Evolutionary conservation across 2,113 vertebrate species (phyloP), one percentile per base, ranked within the genome.

Genomic region (Ageneiosus marmoratus): DNA sequence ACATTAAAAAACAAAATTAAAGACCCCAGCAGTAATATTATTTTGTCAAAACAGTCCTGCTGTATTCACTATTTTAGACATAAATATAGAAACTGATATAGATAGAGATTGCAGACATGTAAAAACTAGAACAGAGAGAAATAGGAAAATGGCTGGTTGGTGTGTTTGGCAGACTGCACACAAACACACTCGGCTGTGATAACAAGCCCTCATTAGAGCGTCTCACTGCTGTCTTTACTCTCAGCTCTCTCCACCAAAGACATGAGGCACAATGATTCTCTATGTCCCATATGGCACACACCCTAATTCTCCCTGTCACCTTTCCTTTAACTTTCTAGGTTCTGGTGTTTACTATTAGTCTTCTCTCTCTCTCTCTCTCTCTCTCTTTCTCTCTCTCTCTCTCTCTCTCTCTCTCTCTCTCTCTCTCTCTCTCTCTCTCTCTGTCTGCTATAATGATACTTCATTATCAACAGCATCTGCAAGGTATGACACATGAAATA

Each of bases 171-270:
- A 79, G 50, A 50, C n/a, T 69, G 46, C 58, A 73, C 82, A 70
- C 37, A 82, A 69, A 74, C 77, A 56, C 32, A 60, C 53, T 48
- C 46, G 29, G 51, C 84, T 83, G 72, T 77, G 73, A 84, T 87
- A 89, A 89, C 81, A 86, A 87, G 84, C 72, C 78, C 84, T 89
- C 86, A 82, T 89, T 89, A 87, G 81, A 79, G 44, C 72, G 29
- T 83, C 78, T 82, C 76, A 32, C 55, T 70, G 84, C 73, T 82
- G 70, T 56, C 85, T 84, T 41, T 81, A 37, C 67, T 73, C 50
- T 82, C 70, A 74, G 78, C 82, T 82, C 76, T 80, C 72, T 53
- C 41, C 50, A 80, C 62, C 41, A 77, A 73, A 41, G 53, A 78
- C 51, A 70, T n/a, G n/a, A 55, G 27, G 22, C 46, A 32, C 56